Evolutionary conservation across 37 sponge, comb jelly and placozoan genomes (phyloP), one percentile per base, ranked within the genome.

Genomic region (Halisarca cf. caerulea): DNA sequence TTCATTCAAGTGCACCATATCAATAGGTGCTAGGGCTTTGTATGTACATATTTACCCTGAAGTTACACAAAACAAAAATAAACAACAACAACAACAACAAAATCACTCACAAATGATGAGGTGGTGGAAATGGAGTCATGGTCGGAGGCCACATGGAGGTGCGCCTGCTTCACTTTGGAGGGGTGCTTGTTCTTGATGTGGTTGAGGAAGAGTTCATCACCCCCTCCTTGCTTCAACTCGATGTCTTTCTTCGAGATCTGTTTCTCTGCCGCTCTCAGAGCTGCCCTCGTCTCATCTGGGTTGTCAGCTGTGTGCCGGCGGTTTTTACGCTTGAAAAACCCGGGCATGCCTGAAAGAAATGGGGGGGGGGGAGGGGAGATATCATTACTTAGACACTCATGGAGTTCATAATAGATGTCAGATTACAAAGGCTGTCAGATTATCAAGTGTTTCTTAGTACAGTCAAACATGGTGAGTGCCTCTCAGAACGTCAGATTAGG

Each of bases 291-390:
- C 58, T 87, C 82, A 3, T 81, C 87, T 0, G 85, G 20, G 25
- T 87, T 66, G 54, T 82, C 38, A 23, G 82, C 58, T 0, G 86
- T 92, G 83, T 83, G 77, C n/a, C 88, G 80, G 3, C 88, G 82
- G 0, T 62, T 62, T 18, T 73, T 41, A 20, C 80, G 59, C 72
- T 83, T 83, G 80, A 80, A 80, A 3, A 80, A 18, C 51, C 80
- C 36, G 30, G 80, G 80, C 80, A 80, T 80, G 25, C 15, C 80
- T 74, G 77, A n/a, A n/a, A n/a, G n/a, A n/a, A n/a, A n/a, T n/a
- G n/a, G n/a, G n/a, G n/a, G n/a, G n/a, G n/a, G n/a, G n/a, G n/a
- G n/a, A n/a, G n/a, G n/a, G n/a, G n/a, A n/a, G n/a, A n/a, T n/a
- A n/a, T n/a, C n/a, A n/a, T n/a, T n/a, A n/a, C n/a, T n/a, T n/a